A percentile compares a stretch with the other conserved stretches of the same genome.
phyloP scores from a whole-genome alignment of 2,797 vertebrate genomes.

The Pipistrellus kuhlii region DNA sequence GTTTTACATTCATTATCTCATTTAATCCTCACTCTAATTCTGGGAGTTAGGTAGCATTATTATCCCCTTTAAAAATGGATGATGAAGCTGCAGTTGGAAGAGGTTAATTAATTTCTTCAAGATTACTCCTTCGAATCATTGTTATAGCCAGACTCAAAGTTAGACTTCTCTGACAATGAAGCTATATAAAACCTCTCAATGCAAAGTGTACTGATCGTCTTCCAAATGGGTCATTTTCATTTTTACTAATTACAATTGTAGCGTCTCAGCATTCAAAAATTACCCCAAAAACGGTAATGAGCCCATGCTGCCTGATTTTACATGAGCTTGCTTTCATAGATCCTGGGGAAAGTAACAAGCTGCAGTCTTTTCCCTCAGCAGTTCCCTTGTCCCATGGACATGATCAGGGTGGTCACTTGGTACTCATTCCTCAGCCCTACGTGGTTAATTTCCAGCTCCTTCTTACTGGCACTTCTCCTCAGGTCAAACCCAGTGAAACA shows the following conservation, averaged over 20 bases:
- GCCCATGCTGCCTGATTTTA: background rate
- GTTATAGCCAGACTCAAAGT: background rate
- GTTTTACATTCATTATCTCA: constrained; percentile 78
- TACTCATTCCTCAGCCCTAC: background rate
- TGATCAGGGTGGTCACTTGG: background rate
- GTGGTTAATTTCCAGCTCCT: background rate
- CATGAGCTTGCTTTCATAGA: background rate
- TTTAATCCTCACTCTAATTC: constrained; percentile 75
- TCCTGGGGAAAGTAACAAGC: background rate
- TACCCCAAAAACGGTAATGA: background rate
- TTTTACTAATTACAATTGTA: background rate
- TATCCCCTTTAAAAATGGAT: constrained; percentile 63
- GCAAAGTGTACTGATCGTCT: background rate
- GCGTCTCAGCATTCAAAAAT: background rate
- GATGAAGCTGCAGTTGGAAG: constrained; percentile 60
- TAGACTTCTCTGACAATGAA: constrained; percentile 32
- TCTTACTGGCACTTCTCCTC: background rate
- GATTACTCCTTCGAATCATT: constrained; percentile 25
- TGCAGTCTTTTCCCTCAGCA: background rate
- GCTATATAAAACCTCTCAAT: background rate
- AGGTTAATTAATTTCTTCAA: constrained; percentile 74
- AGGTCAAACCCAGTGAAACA: background rate
- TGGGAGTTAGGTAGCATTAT: constrained; percentile 61
- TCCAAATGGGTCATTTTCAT: background rate
- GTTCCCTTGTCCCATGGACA: background rate